Evolutionary conservation across 2,797 vertebrate genomes (phyloP).

Genomic region (Cuniculus paca): DNA sequence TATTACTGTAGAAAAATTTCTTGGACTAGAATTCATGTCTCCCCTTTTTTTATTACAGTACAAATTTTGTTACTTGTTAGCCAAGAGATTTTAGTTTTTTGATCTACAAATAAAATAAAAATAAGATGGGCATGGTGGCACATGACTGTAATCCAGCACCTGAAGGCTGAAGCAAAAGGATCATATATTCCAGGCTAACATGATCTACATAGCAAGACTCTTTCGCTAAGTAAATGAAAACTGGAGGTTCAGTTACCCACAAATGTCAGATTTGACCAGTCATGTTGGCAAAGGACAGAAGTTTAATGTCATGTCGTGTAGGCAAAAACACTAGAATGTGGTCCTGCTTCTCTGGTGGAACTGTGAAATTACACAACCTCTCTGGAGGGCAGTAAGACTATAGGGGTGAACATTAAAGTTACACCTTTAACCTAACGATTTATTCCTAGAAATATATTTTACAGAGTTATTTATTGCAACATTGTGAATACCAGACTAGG

Average conservation of each 20-base stretch:
- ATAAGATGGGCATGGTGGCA: not conserved
- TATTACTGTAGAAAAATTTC: not conserved
- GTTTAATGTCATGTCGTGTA: not conserved
- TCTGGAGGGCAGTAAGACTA: not conserved
- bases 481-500: not conserved
- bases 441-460: not conserved
- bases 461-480: not conserved
- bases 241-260: not conserved
- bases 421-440: not conserved
- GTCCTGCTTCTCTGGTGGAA: not conserved
- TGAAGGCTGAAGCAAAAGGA: not conserved
- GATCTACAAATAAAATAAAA: not conserved
- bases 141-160: not conserved
- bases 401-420: not conserved
- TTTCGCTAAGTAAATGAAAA: not conserved
- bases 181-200: not conserved
- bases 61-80: not conserved
- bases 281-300: not conserved
- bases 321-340: not conserved
- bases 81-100: not conserved
- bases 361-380: not conserved
- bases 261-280: not conserved
- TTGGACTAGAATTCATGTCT: not conserved
- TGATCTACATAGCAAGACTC: not conserved
- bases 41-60: not conserved